Percentiles rank a stretch among this genome's conserved stretches.
Conservation (phyloP, 2,113 vertebrate species). For the Mugil cephalus region DNA sequence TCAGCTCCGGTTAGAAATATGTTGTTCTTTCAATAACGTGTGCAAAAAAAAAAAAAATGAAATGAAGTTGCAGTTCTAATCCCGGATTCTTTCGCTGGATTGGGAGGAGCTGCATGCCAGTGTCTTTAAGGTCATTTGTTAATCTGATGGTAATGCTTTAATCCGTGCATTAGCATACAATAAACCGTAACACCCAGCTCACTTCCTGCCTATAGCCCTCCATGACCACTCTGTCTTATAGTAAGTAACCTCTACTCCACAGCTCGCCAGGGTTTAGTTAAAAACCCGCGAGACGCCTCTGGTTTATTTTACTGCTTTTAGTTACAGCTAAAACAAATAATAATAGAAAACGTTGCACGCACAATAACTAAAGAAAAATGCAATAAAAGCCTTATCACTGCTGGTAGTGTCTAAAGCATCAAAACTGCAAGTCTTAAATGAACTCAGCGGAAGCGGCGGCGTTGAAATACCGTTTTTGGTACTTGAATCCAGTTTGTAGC, state of each 20-base stretch:
- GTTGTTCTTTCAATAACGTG: too few species aligned
- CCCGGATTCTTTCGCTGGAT: slow-evolving; percentile 58
- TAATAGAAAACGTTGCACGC: slow-evolving; percentile 35
- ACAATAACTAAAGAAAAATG: slow-evolving; percentile 49
- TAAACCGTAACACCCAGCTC: slow-evolving; percentile 64
- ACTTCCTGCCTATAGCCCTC: slow-evolving; percentile 61
- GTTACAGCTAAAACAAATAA: slow-evolving; percentile 18
- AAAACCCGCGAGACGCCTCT: slow-evolving; percentile 15
- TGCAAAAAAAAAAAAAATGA: too few species aligned
- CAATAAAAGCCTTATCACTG: slow-evolving; percentile 77
- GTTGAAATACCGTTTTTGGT: slow-evolving; percentile 44
- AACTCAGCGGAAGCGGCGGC: slow-evolving; percentile 17
- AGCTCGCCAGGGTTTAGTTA: slow-evolving; percentile 29
- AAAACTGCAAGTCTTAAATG: slow-evolving; percentile 44
- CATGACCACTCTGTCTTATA: slow-evolving; percentile 27
- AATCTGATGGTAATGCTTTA: slow-evolving; percentile 79
- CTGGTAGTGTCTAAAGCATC: slow-evolving; percentile 47
- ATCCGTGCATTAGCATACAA: slow-evolving; percentile 69
- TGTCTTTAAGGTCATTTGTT: slow-evolving; percentile 65
- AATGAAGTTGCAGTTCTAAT: slow-evolving; percentile 60
- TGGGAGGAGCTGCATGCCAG: slow-evolving; percentile 53
- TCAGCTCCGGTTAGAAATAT: too few species aligned
- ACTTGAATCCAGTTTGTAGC: slow-evolving; percentile 32
- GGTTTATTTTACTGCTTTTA: slow-evolving; percentile 19
- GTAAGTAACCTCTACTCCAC: slow-evolving; percentile 29